phyloP scores from a whole-genome alignment of 64 coral and sea anemone genomes.

The Actinia equina region DNA sequence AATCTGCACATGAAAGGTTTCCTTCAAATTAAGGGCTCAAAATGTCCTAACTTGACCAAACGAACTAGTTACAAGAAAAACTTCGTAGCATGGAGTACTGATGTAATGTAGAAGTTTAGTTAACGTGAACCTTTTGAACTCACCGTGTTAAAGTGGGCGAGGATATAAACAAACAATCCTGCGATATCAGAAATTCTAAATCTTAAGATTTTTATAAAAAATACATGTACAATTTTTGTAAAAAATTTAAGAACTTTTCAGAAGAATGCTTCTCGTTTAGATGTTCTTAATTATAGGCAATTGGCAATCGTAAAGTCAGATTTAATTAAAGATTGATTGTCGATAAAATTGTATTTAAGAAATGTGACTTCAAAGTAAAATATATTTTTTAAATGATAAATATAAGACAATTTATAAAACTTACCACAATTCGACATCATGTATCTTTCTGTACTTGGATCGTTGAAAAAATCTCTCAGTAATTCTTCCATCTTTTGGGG shows the following conservation, averaged over 20 bases:
- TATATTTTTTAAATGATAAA: background rate
- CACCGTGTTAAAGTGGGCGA: background rate
- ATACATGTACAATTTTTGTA: background rate
- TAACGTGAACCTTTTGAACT: background rate
- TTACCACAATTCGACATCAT: constrained; percentile 21
- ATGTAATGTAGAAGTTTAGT: too few relatives aligned
- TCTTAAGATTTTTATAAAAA: background rate
- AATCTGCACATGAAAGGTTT: too few relatives aligned
- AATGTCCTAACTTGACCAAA: too few relatives aligned
- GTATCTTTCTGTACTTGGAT: constrained; percentile 19
- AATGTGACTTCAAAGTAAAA: background rate
- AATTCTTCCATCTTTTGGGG: constrained; percentile 18
- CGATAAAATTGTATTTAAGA: background rate
- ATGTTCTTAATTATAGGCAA: background rate
- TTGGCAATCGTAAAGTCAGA: background rate
- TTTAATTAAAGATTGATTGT: background rate
- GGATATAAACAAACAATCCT: background rate
- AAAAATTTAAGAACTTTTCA: background rate
- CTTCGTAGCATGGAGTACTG: too few relatives aligned
- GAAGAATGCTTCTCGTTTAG: background rate
- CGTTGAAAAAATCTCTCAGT: constrained; percentile 16
- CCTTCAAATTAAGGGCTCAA: too few relatives aligned
- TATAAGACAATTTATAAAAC: background rate
- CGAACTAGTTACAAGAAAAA: too few relatives aligned
- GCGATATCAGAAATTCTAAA: background rate